A percentile compares a stretch with the other conserved stretches of the same genome.
phyloP scores from a whole-genome alignment of 2,797 vertebrate genomes.

The Tokudaia muenninki region DNA sequence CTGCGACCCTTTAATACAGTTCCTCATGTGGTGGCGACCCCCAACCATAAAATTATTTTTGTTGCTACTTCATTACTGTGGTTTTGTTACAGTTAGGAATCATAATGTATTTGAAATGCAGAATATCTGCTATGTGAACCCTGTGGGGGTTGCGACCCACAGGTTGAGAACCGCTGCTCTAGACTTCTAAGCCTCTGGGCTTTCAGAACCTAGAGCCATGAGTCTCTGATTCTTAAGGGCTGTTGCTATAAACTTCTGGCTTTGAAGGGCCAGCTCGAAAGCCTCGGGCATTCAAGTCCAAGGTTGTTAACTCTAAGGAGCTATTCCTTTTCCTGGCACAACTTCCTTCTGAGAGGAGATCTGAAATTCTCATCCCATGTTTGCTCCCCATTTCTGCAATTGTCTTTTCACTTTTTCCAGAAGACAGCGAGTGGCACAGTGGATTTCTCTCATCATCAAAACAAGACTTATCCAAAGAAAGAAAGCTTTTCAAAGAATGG shows the following conservation, averaged over 20 bases:
- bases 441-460: not conserved
- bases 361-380: not conserved
- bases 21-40: not conserved
- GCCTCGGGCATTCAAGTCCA: not conserved
- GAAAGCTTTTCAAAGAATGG: slow-evolving; percentile 4
- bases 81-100: not conserved
- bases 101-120: not conserved
- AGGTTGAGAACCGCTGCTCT: not conserved
- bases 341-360: not conserved
- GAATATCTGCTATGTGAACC: not conserved
- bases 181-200: not conserved
- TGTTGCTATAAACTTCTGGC: not conserved
- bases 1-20: not conserved
- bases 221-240: not conserved
- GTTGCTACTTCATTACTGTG: not conserved
- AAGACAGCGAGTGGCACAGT: not conserved
- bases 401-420: not conserved
- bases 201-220: not conserved
- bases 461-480: slow-evolving; percentile 10
- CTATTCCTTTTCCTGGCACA: not conserved
- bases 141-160: not conserved
- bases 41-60: not conserved
- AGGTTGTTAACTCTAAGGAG: not conserved
- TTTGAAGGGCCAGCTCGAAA: not conserved
- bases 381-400: not conserved